Conservation (phyloP, 2,113 vertebrate genomes). For the Syngnathoides biaculeatus region DNA sequence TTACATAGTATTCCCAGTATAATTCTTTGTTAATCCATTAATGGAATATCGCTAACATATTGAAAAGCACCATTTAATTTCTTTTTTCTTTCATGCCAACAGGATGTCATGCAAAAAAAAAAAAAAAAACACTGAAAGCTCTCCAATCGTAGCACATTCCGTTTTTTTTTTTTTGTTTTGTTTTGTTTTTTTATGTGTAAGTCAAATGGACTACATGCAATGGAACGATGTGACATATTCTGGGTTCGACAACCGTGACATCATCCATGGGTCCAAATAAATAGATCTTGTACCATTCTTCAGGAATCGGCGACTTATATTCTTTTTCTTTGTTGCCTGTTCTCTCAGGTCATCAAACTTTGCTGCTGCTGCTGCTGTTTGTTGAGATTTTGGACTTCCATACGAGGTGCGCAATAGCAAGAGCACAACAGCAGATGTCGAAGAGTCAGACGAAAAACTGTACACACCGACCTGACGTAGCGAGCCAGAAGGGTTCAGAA, state of each 20-base stretch:
- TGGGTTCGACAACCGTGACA: slow-evolving; percentile 66
- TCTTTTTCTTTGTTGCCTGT: slow-evolving; percentile 8
- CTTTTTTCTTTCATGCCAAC: slow-evolving; percentile 75
- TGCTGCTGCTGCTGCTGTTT: neutral
- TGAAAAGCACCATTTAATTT: slow-evolving; percentile 47
- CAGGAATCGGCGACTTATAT: slow-evolving; percentile 36
- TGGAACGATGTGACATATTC: slow-evolving; percentile 67
- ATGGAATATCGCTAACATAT: slow-evolving; percentile 77
- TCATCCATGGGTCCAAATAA: slow-evolving; percentile 62
- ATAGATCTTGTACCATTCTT: slow-evolving; percentile 58
- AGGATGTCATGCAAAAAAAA: slow-evolving; percentile 79
- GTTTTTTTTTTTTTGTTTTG: slow-evolving; percentile 58
- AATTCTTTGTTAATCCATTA: slow-evolving; percentile 82
- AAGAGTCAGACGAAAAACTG: slow-evolving; percentile 22
- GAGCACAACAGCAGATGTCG: slow-evolving; percentile 33
- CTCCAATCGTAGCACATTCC: slow-evolving; percentile 71
- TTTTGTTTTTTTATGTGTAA: too few relatives aligned
- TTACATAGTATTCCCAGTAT: slow-evolving; percentile 75
- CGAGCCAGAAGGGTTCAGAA: slow-evolving; percentile 30
- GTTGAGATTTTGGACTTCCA: slow-evolving; percentile 9
- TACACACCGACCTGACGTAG: slow-evolving; percentile 41
- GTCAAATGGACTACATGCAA: slow-evolving; percentile 81
- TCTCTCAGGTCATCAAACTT: slow-evolving; percentile 6
- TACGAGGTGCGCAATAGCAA: slow-evolving; percentile 27
- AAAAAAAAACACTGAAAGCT: slow-evolving; percentile 59